These are phyloP conservation scores for Vimba vimba DNA, from an alignment of 2,113 vertebrate genomes.

Conservation along the genomic window DNA sequence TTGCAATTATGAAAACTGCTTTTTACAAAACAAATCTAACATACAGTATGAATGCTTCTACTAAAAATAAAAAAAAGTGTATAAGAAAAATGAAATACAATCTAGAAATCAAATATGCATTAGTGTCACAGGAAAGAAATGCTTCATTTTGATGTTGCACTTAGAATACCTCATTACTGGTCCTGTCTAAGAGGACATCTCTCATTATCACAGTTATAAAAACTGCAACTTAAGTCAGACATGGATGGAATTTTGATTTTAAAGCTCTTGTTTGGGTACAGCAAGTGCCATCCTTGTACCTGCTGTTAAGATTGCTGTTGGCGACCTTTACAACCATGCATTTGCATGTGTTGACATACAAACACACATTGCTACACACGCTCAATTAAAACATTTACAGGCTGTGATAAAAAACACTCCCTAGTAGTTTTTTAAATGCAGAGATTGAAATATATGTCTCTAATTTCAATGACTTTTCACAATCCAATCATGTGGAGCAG, in stretches of 20 bases:
- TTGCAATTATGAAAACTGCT: slow-evolving; percentile 50
- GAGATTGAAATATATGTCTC: too few relatives aligned
- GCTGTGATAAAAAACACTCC: too few relatives aligned
- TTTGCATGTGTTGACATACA: too few relatives aligned
- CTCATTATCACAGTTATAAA: slow-evolving; percentile 13
- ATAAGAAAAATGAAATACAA: not conserved
- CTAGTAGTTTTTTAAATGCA: too few relatives aligned
- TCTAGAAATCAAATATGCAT: not conserved
- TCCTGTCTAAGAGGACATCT: slow-evolving; percentile 29
- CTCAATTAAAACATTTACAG: too few relatives aligned
- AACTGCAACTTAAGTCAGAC: slow-evolving; percentile 38
- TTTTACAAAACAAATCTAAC: slow-evolving; percentile 10
- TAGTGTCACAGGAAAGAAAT: not conserved
- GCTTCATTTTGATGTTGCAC: slow-evolving; percentile 19
- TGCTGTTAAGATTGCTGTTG: not conserved
- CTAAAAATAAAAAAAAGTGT: not conserved
- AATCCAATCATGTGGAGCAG: too few relatives aligned
- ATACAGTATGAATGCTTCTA: not conserved
- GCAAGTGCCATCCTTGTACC: not conserved
- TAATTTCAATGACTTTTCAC: too few relatives aligned
- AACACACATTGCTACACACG: too few relatives aligned
- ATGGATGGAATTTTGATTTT: slow-evolving; percentile 52
- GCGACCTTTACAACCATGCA: not conserved
- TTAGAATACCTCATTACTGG: slow-evolving; percentile 42
- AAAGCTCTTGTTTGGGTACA: not conserved